Base-by-base conservation (phyloP, 2,113 vertebrate species). In the Aspidoscelis tigris region DNA sequence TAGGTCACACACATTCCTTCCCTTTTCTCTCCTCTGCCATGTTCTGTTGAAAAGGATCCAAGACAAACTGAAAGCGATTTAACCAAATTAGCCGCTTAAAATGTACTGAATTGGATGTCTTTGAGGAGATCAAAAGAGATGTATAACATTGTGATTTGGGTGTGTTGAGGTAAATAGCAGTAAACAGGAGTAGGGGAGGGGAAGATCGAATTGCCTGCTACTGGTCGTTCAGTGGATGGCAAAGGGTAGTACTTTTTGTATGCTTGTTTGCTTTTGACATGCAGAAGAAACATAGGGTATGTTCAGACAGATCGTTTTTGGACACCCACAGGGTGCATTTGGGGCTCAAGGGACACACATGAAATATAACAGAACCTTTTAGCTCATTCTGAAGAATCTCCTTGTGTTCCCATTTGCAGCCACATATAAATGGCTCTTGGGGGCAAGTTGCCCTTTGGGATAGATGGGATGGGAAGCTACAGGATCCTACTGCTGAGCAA, bases 11-110 rank as follows among this genome's bases (percentile, higher is more conserved):
- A 74, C 6, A 21, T 89, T 84, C 87, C 88, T 86, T 44, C 39
- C 66, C 87, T 92, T 89, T 90, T 88, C 77, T 85, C 93, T 89
- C 88, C 77, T 85, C 93, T 89, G 81, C 79, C 83, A 68, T 22
- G 81, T 69, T 92, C 87, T 79, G 75, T 81, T 91, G 83, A 94
- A 92, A 93, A 22, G 75, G 68, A 87, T 93, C 89, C 94, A 93
- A 94, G 87, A 75, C 66, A 90, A 94, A 91, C 74, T 83, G 78
- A 89, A 88, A 78, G 69, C 39, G 87, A 77, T 91, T 90, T 89
- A 90, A 90, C 64, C 80, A 89, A 92, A 89, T 90, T 80, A 91
- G 89, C 89, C 76, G 53, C 82, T 91, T 83, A 92, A 90, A 94
- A 92, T 85, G 84, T 90, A 90, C 88, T 86, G 89, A 91, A 90